Evolutionary conservation across 2,888 invertebrate species (phyloP).

Genomic region (Sarcophaga variegata): DNA sequence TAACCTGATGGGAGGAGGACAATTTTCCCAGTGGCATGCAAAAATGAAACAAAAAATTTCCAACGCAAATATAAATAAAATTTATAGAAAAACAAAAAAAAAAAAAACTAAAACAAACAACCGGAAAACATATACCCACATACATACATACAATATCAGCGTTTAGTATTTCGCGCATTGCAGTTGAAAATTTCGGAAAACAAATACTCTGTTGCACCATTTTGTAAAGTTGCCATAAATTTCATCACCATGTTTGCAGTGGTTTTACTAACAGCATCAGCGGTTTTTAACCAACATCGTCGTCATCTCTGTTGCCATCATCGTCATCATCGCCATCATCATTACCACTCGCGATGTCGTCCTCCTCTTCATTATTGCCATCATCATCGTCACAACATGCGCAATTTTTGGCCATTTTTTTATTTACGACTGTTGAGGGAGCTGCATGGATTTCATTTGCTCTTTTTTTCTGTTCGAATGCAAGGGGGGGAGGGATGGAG

Average conservation of each 20-base stretch:
- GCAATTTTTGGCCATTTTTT: slow-evolving; percentile 29
- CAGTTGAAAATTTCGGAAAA: slow-evolving; percentile 61
- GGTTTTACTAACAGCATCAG: slow-evolving; percentile 68
- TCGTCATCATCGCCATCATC: slow-evolving; percentile 24
- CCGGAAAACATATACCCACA: neutral
- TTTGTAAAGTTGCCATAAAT: slow-evolving; percentile 78
- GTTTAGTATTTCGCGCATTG: slow-evolving; percentile 64
- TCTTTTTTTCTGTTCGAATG: too few relatives aligned
- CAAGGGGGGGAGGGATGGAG: neutral
- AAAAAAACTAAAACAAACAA: too few relatives aligned
- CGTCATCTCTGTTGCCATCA: slow-evolving; percentile 3
- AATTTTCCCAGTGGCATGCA: neutral
- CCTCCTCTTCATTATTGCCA: slow-evolving; percentile 16
- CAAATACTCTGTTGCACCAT: slow-evolving; percentile 69
- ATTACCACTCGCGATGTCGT: slow-evolving; percentile 29
- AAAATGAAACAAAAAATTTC: slow-evolving; percentile 8
- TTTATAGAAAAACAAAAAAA: neutral
- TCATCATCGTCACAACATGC: slow-evolving; percentile 51
- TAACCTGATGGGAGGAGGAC: neutral
- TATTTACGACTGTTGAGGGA: neutral
- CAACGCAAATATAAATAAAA: slow-evolving; percentile 31
- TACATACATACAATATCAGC: slow-evolving; percentile 8
- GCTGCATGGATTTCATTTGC: neutral
- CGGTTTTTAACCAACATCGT: slow-evolving; percentile 62
- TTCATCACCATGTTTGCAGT: slow-evolving; percentile 72